These are phyloP conservation scores for Heliothis subflexa DNA, from an alignment of 1,140 invertebrate species.

Conservation along the genomic window DNA sequence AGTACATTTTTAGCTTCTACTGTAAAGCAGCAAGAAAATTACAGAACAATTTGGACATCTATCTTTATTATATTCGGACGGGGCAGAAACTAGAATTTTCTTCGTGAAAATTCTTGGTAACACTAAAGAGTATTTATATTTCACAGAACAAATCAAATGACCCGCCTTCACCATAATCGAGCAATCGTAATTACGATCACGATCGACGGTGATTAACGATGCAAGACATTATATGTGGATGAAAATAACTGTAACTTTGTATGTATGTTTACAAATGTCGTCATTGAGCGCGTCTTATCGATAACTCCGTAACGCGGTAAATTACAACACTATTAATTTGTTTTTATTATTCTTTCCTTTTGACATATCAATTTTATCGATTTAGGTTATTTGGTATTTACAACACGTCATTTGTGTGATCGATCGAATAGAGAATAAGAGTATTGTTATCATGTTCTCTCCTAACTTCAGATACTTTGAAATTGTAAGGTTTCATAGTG, in stretches of 20 bases:
- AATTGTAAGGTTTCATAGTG: no score
- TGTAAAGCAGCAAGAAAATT: neutral
- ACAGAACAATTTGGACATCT: constrained; percentile 19
- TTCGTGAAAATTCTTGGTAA: constrained; percentile 13
- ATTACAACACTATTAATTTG: constrained; percentile 3
- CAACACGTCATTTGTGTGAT: neutral
- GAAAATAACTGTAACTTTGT: constrained; percentile 11
- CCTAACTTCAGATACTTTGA: no score
- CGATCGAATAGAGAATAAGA: neutral
- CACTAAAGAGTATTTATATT: neutral
- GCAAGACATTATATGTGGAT: constrained; percentile 1
- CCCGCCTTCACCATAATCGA: constrained; percentile 18
- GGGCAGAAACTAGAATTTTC: neutral
- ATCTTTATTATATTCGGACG: neutral
- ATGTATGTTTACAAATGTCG: neutral
- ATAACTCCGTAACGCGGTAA: neutral
- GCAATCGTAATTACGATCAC: constrained; percentile 37
- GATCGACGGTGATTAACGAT: constrained; percentile 14
- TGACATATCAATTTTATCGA: neutral
- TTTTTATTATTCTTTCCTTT: constrained; percentile 5
- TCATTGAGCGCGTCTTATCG: constrained; percentile 16
- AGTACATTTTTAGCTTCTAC: neutral
- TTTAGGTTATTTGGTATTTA: neutral
- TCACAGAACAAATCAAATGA: constrained; percentile 24
- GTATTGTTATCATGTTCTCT: no score